Percentiles rank a stretch among this genome's conserved stretches.
Conservation (phyloP, 2,113 vertebrate species). For the Protomyctophum bolini region DNA sequence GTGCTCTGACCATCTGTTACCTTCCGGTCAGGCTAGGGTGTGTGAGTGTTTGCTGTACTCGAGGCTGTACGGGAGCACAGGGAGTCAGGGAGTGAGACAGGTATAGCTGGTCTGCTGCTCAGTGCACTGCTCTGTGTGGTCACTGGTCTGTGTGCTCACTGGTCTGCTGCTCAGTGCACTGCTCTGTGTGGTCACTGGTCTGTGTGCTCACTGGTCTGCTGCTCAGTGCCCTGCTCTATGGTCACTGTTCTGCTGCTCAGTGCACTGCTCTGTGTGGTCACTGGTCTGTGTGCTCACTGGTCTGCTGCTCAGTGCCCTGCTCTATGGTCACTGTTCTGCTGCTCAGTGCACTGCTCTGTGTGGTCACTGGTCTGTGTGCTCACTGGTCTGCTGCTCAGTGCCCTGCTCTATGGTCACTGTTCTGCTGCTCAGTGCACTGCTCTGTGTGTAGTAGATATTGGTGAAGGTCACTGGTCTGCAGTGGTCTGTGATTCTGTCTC, state of each 20-base stretch:
- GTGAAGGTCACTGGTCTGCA: slow-evolving; percentile 7
- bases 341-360: not conserved
- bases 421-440: not conserved
- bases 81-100: slow-evolving; percentile 12
- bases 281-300: not conserved
- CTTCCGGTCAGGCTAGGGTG: slow-evolving; percentile 47
- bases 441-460: slow-evolving; percentile 1
- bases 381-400: not conserved
- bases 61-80: slow-evolving; percentile 11
- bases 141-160: too few relatives aligned
- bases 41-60: slow-evolving; percentile 27
- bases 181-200: slow-evolving; percentile 3
- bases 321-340: too few relatives aligned
- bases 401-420: too few relatives aligned
- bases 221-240: too few relatives aligned
- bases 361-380: slow-evolving; percentile 1
- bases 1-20: slow-evolving; percentile 59
- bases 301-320: not conserved
- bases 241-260: too few relatives aligned
- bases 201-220: not conserved
- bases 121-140: too few relatives aligned
- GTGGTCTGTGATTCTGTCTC: not conserved
- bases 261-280: slow-evolving; percentile 4
- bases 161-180: not conserved
- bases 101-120: not conserved